Conservation (phyloP, 2,888 invertebrate species). For the Pseudococcus longispinus region DNA sequence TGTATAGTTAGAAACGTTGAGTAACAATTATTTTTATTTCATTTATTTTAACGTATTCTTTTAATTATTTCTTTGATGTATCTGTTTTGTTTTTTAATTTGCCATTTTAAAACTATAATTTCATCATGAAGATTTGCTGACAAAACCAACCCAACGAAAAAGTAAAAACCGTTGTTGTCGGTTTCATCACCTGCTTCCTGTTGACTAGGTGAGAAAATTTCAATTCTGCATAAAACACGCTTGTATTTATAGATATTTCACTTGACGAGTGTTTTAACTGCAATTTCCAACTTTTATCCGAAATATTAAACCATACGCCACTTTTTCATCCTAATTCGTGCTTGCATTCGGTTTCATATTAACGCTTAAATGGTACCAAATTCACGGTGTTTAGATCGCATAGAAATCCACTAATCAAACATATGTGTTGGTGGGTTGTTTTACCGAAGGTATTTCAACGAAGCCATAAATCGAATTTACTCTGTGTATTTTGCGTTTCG, state of each 20-base stretch:
- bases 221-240: neutral
- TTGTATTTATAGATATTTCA: neutral
- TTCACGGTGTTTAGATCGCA: neutral
- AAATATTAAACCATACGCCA: neutral
- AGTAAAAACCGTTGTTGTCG: constrained; percentile 25
- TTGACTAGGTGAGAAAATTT: constrained; percentile 4
- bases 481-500: neutral
- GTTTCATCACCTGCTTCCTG: constrained; percentile 29
- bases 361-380: neutral
- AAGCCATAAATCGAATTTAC: neutral
- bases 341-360: neutral
- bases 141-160: neutral
- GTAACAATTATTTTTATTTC: constrained; percentile 1
- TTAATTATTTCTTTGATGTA: neutral
- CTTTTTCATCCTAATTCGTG: neutral
- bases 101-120: neutral
- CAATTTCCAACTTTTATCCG: neutral
- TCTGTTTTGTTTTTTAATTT: neutral
- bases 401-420: neutral
- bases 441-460: neutral
- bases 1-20: neutral
- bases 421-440: neutral
- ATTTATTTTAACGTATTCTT: neutral
- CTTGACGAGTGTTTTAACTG: neutral
- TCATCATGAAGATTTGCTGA: constrained; percentile 1